Conservation (phyloP, 2,113 vertebrate species). For the Leucoraja erinaceus region DNA sequence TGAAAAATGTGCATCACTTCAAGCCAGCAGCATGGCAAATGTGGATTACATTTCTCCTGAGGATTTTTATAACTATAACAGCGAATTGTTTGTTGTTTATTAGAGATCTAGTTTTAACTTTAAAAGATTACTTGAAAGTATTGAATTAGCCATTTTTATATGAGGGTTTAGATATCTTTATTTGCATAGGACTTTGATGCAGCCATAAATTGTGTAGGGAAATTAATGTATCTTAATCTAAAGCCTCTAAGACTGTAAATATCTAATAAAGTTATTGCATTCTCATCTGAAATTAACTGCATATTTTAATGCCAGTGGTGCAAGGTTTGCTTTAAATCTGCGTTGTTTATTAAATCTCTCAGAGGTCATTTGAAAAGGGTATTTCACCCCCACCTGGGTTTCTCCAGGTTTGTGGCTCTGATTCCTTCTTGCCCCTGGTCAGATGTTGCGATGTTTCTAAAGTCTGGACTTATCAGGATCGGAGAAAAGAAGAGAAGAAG, state of each 20-base stretch:
- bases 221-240: constrained; percentile 22
- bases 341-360: neutral
- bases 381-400: neutral
- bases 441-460: neutral
- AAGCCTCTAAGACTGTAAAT: neutral
- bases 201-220: neutral
- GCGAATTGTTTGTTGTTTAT: constrained; percentile 7
- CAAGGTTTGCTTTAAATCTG: neutral
- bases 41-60: neutral
- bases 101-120: neutral
- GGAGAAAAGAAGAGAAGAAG: neutral
- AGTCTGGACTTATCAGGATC: neutral
- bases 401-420: neutral
- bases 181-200: neutral
- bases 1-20: neutral
- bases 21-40: neutral
- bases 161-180: neutral
- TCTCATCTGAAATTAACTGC: neutral
- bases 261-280: constrained; percentile 4
- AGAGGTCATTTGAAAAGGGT: neutral
- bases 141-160: constrained; percentile 28
- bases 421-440: neutral
- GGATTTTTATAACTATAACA: neutral
- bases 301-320: neutral
- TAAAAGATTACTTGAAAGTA: neutral